phyloP scores from a whole-genome alignment of 2,797 vertebrate genomes.

The Paedocypris micromegethes region DNA sequence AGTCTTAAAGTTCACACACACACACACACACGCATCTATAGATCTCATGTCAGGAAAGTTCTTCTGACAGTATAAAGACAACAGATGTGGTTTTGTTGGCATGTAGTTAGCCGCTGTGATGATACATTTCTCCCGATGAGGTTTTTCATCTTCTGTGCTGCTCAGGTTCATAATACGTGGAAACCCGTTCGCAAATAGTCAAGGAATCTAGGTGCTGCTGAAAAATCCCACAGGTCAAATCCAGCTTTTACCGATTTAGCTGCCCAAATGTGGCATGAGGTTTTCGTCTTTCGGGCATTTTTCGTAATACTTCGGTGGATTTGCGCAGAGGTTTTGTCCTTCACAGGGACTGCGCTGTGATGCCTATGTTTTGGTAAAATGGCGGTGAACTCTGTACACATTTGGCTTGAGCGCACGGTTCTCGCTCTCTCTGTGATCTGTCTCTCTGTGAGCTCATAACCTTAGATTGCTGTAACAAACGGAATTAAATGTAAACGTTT shows the following conservation, averaged over 20 bases:
- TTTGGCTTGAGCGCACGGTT: conserved; percentile 57
- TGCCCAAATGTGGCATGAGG: conserved; percentile 26
- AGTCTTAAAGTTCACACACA: conserved; percentile 5
- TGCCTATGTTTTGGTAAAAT: conserved; percentile 62
- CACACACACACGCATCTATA: conserved; percentile 5
- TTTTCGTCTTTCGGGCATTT: conserved; percentile 21
- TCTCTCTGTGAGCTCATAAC: conserved; percentile 51
- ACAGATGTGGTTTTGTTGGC: too few relatives aligned
- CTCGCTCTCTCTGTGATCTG: conserved; percentile 58
- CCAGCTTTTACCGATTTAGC: conserved; percentile 10
- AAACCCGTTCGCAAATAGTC: too few relatives aligned
- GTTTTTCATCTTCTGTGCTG: too few relatives aligned
- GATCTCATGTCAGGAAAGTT: not conserved
- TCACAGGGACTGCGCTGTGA: conserved; percentile 50
- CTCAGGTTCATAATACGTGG: too few relatives aligned
- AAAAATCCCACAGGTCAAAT: not conserved
- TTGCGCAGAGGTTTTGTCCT: conserved; percentile 49
- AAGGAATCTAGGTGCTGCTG: too few relatives aligned
- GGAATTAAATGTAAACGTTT: too few relatives aligned
- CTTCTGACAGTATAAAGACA: too few relatives aligned
- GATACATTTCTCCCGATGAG: too few relatives aligned
- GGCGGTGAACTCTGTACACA: conserved; percentile 68
- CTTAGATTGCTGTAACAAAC: conserved; percentile 1
- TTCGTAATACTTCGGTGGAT: conserved; percentile 38
- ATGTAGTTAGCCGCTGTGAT: too few relatives aligned